phyloP scores from a whole-genome alignment of 1,140 invertebrate species.

The Archegozetes longisetosus region DNA sequence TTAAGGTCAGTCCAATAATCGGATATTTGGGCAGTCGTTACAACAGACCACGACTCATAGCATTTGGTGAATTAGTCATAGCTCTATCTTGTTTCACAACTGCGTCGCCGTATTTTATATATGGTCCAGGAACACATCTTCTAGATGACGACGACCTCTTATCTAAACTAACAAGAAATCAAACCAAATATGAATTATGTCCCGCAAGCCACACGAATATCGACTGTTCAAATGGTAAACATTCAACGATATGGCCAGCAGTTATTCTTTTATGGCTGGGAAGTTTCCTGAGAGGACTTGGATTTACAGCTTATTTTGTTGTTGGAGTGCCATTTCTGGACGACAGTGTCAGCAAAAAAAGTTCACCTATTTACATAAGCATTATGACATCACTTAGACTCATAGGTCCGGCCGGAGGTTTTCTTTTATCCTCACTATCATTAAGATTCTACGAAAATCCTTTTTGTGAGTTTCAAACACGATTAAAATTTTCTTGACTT shows the following conservation, averaged over 20 bases:
- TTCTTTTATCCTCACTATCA: slow-evolving; percentile 18
- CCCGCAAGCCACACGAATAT: not conserved
- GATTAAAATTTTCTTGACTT: no score
- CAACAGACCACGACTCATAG: slow-evolving; percentile 50
- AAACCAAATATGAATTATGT: slow-evolving; percentile 1
- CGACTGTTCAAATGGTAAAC: not conserved
- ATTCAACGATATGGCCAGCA: slow-evolving; percentile 16
- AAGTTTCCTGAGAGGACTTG: slow-evolving; percentile 20
- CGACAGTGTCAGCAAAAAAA: slow-evolving; percentile 26
- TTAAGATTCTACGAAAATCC: slow-evolving; percentile 22
- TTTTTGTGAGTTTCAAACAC: no score
- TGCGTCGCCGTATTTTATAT: slow-evolving; percentile 47
- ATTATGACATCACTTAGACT: slow-evolving; percentile 18
- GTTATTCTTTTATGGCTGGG: slow-evolving; percentile 18
- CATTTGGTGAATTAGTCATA: slow-evolving; percentile 47
- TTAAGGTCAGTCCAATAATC: slow-evolving; percentile 29
- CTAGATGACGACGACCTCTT: not conserved
- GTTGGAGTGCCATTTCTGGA: slow-evolving; percentile 26
- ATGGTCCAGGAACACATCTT: slow-evolving; percentile 33
- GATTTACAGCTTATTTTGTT: slow-evolving; percentile 20
- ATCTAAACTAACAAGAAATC: not conserved
- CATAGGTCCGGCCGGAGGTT: slow-evolving; percentile 20
- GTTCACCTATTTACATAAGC: slow-evolving; percentile 22
- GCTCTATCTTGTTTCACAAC: slow-evolving; percentile 46
- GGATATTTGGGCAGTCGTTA: slow-evolving; percentile 47